Base-by-base conservation (phyloP, 2,797 vertebrate genomes). In the Xenopus petersii region DNA sequence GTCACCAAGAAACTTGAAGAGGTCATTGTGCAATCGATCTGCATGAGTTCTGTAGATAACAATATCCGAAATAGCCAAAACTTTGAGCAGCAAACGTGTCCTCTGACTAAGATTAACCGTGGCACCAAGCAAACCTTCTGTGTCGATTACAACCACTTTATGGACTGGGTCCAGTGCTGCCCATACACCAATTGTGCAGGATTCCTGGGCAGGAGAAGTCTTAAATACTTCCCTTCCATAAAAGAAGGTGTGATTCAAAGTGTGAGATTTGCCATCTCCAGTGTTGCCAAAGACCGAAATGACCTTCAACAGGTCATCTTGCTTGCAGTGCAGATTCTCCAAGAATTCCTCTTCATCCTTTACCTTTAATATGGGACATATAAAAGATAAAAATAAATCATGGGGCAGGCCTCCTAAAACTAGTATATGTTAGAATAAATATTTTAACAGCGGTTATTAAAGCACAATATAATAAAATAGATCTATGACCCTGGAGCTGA, bases 201-300 rank as follows among this genome's bases (percentile, higher is more conserved):
- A 99, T 79, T 99, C 97, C 84, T 99, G 98, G 1, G 95, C 95
- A 76, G 97, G 94, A 51, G 96, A 98, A 0, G 98, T 99, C 88
- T 94, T 94, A 87, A 99, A 99, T 63, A 99, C 97, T 88, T 99
- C 96, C 55, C 94, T 92, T 55, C 97, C 97, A 54, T 95, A 93
- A 88, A 98, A 99, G 84, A 99, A 99, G n/a, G 98, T 99, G 75
- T 99, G 95, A 84, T 99, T 99, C 67, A 99, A 93, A 51, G 96
- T 99, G 86, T 99, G 95, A 73, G 98, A 99, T 88, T 99, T 99
- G 62, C 98, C 98, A 83, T 99, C 98, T 5, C 98, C 98, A 0
- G 97, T 99, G 88, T 99, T 99, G 71, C 98, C 98, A 85, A 99
- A 99, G 86, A 99, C 95, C 71, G 97, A 98, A 80, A 99, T 94